Percentiles rank a stretch among this genome's conserved stretches.
phyloP scores from a whole-genome alignment of 2,888 invertebrate genomes.

The Gnatocerus cornutus region DNA sequence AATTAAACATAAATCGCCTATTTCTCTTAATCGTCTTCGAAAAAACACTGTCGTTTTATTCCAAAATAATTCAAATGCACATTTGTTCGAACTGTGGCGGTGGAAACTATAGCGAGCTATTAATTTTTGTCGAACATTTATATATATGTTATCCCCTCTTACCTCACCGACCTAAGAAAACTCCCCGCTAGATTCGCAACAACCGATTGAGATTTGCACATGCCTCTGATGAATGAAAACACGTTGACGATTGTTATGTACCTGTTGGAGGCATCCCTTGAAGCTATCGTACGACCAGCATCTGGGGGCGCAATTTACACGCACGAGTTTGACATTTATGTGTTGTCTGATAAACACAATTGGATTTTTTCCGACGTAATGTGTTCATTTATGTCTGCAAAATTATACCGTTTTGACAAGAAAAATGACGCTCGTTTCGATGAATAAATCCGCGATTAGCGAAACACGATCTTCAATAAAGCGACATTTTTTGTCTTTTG shows the following conservation, averaged over 20 bases:
- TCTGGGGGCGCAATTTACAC: slow-evolving; percentile 5
- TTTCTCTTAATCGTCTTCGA: background rate
- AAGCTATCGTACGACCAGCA: slow-evolving; percentile 25
- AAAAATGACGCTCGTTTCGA: background rate
- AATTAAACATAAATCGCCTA: slow-evolving; percentile 16
- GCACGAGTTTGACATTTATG: slow-evolving; percentile 18
- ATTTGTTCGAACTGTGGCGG: slow-evolving; percentile 49
- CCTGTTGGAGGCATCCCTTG: slow-evolving; percentile 35
- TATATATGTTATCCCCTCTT: slow-evolving; percentile 55
- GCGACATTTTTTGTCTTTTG: too few relatives aligned
- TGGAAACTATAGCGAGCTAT: slow-evolving; percentile 53
- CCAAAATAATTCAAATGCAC: slow-evolving; percentile 34
- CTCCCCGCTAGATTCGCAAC: slow-evolving; percentile 53
- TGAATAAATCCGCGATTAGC: background rate
- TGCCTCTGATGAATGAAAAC: slow-evolving; percentile 53
- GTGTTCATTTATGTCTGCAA: slow-evolving; percentile 30
- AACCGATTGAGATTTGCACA: slow-evolving; percentile 50
- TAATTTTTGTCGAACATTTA: slow-evolving; percentile 58
- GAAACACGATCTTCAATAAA: too few relatives aligned
- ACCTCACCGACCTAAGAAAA: slow-evolving; percentile 49
- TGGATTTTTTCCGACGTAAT: background rate
- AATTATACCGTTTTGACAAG: background rate
- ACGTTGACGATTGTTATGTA: slow-evolving; percentile 52
- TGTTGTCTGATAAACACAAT: background rate
- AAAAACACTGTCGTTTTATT: background rate